Evolutionary conservation across 2,113 vertebrate species (phyloP).

Genomic region (Acanthochromis polyacanthus): DNA sequence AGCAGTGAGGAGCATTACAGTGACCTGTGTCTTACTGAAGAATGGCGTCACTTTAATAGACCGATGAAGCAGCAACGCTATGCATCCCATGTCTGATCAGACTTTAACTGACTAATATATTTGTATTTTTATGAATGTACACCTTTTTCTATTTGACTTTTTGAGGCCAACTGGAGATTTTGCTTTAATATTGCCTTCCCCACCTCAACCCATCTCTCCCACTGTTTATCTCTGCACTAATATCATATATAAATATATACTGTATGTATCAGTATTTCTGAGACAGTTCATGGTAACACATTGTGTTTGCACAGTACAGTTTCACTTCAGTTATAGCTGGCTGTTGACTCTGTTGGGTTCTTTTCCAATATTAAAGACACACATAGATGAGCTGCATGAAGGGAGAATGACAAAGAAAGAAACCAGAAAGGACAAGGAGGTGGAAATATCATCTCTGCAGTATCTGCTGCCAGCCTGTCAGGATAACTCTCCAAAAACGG

Average conservation of each 20-base stretch:
- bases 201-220: not conserved
- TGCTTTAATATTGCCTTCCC: not conserved
- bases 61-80: too few species aligned
- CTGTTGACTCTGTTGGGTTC: constrained; percentile 15
- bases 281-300: not conserved
- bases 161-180: not conserved
- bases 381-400: constrained; percentile 27
- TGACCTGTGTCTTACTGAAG: too few species aligned
- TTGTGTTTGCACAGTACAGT: constrained; percentile 20
- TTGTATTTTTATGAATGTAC: not conserved
- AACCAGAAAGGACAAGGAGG: not conserved
- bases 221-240: not conserved
- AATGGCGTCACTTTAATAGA: too few species aligned
- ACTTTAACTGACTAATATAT: too few species aligned
- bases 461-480: constrained; percentile 10
- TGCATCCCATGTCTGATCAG: too few species aligned
- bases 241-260: not conserved
- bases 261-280: too few species aligned
- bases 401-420: constrained; percentile 5
- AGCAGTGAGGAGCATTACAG: too few species aligned
- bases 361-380: constrained; percentile 38
- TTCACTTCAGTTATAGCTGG: constrained; percentile 10
- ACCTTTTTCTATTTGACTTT: not conserved
- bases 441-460: constrained; percentile 13
- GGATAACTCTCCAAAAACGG: not conserved